These are phyloP conservation scores for Tragelaphus buxtoni DNA, from an alignment of 2,113 vertebrate genomes.

Conservation along the genomic window DNA sequence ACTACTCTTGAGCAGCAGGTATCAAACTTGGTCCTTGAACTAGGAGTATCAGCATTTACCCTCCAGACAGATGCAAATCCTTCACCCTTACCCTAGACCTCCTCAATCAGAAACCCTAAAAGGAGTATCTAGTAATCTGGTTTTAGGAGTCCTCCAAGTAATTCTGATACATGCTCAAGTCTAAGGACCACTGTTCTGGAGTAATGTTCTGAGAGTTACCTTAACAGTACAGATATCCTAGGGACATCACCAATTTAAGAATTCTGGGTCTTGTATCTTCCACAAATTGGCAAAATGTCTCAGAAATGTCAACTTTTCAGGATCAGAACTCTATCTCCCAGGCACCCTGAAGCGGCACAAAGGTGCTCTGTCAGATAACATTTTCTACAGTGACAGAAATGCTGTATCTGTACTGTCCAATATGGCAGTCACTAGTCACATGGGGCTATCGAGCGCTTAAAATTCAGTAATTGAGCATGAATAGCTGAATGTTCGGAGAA, in stretches of 20 bases:
- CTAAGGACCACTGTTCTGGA: background rate
- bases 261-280: background rate
- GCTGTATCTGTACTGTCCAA: background rate
- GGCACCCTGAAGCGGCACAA: background rate
- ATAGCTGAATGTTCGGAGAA: background rate
- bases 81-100: background rate
- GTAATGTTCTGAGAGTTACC: background rate
- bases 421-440: background rate
- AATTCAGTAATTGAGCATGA: background rate
- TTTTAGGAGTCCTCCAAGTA: background rate
- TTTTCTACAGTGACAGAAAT: background rate
- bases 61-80: background rate
- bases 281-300: background rate
- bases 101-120: background rate
- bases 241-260: background rate
- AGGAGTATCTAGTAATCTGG: background rate
- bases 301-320: slow-evolving; percentile 3
- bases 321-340: background rate
- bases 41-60: background rate
- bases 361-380: background rate
- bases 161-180: background rate
- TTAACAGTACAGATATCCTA: background rate
- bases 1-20: background rate
- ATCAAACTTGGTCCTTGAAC: background rate
- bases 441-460: background rate